phyloP scores from a whole-genome alignment of 2,113 vertebrate species.

The Myiagra hebetior region DNA sequence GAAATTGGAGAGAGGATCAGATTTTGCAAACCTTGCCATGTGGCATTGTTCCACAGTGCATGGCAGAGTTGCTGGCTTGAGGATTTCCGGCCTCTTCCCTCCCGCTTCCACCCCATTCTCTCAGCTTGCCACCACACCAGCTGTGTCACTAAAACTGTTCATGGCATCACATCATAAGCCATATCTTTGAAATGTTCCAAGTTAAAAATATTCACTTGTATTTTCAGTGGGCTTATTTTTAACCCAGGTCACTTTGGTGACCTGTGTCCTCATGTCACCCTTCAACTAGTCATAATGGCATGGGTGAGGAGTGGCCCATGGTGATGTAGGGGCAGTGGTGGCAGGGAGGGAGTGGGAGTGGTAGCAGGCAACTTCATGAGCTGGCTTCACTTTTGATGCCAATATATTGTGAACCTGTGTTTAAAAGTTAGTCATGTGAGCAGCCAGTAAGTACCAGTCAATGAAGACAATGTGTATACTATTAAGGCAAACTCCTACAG shows the following conservation, averaged over 20 bases:
- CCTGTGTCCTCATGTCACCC: conserved; percentile 24
- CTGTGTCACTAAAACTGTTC: conserved; percentile 57
- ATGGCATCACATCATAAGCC: conserved; percentile 28
- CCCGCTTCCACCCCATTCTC: neutral
- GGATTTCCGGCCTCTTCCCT: conserved; percentile 47
- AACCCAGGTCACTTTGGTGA: conserved; percentile 1
- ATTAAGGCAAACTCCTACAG: neutral
- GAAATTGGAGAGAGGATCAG: neutral
- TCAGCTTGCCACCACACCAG: conserved; percentile 36
- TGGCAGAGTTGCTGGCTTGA: conserved; percentile 22
- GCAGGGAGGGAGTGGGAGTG: neutral
- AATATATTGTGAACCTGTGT: neutral
- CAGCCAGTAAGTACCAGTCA: neutral
- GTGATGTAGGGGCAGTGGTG: neutral
- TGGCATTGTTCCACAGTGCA: neutral
- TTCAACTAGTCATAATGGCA: neutral
- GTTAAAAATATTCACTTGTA: conserved; percentile 44
- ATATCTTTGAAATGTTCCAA: conserved; percentile 26
- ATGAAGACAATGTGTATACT: neutral
- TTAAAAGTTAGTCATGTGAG: neutral
- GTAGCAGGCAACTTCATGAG: neutral
- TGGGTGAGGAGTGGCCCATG: neutral
- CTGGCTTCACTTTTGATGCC: neutral
- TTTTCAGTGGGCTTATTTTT: conserved; percentile 46
- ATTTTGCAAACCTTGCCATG: conserved; percentile 5